Conservation (phyloP, 2,113 vertebrate genomes). For the Pygoscelis antarcticus region DNA sequence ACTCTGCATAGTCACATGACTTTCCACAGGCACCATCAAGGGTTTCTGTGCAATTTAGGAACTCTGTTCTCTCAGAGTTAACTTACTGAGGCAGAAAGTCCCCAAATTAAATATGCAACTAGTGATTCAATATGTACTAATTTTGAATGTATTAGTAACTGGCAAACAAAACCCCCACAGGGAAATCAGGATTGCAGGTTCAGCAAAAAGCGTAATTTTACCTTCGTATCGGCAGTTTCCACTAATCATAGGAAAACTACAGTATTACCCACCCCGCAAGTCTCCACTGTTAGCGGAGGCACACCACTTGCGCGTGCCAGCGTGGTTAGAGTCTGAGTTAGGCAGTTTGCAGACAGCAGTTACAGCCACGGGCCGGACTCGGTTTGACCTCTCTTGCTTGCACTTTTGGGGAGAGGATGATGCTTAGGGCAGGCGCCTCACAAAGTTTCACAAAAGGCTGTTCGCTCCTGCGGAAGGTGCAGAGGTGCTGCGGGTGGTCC, state of each 20-base stretch:
- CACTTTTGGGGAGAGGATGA: neutral
- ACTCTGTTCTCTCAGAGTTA: neutral
- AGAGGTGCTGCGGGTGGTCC: neutral
- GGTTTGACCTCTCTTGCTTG: neutral
- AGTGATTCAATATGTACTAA: neutral
- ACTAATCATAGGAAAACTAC: neutral
- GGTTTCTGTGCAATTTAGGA: neutral
- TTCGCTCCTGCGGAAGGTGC: neutral
- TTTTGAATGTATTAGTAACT: neutral
- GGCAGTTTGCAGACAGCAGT: neutral
- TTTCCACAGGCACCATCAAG: neutral
- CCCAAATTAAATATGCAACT: neutral
- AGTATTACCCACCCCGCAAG: neutral
- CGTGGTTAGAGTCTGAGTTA: neutral
- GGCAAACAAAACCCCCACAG: neutral
- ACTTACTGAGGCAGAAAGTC: neutral
- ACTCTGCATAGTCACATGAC: neutral
- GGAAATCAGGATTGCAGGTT: neutral
- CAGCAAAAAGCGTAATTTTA: neutral
- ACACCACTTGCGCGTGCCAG: fast-evolving
- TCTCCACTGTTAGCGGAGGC: neutral
- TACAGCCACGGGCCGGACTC: neutral
- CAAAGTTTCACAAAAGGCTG: neutral
- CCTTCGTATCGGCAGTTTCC: neutral
- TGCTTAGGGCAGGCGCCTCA: neutral